Conservation (phyloP, 2,888 invertebrate species). For the Protophormia terraenovae region DNA sequence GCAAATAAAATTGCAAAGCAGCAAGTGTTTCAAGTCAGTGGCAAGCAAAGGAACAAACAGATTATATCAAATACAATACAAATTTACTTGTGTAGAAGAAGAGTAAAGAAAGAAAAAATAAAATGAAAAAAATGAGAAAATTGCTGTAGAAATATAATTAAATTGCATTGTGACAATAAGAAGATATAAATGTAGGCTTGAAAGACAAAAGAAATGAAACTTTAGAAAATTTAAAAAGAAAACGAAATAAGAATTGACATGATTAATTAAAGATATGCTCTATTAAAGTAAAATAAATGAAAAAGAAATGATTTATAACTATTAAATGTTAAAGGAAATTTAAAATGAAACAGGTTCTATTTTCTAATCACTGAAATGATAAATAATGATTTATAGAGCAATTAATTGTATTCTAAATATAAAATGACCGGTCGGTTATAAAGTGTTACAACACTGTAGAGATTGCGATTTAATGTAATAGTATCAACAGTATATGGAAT, state of each 20-base stretch:
- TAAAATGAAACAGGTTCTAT: neutral
- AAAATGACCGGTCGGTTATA: neutral
- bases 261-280: slow-evolving; percentile 40
- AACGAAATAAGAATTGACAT: slow-evolving; percentile 1
- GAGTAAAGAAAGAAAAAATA: neutral
- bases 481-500: too few species aligned
- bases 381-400: neutral
- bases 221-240: neutral
- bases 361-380: neutral
- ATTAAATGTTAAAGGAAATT: neutral
- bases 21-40: neutral
- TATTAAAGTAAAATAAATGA: slow-evolving; percentile 12
- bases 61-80: neutral
- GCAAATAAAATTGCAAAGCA: neutral
- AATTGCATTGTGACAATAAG: neutral
- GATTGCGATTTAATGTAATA: too few species aligned
- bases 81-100: neutral
- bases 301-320: neutral
- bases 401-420: neutral
- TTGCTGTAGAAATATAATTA: neutral
- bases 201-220: neutral
- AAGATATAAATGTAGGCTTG: neutral
- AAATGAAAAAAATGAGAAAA: neutral
- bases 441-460: neutral
- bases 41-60: neutral